Evolutionary conservation across 2,888 invertebrate species (phyloP).

Genomic region (Pyrgus malvae): DNA sequence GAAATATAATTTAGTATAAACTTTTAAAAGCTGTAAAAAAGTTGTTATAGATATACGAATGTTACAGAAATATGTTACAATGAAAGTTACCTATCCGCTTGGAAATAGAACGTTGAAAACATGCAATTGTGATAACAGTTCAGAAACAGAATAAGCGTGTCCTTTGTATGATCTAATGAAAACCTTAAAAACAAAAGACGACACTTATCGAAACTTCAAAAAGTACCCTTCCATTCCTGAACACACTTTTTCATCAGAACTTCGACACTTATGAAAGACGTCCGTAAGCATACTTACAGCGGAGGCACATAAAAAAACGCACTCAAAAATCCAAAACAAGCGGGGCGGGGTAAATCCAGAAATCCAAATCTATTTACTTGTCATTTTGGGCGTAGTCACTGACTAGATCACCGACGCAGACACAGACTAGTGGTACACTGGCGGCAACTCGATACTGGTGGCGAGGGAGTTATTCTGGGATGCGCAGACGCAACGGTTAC

Average conservation of each 20-base stretch:
- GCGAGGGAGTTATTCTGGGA: slow-evolving; percentile 68
- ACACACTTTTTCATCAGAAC: neutral
- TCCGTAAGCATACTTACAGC: slow-evolving; percentile 68
- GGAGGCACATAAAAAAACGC: slow-evolving; percentile 57
- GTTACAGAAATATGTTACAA: no score
- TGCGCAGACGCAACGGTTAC: slow-evolving; percentile 59
- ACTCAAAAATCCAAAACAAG: slow-evolving; percentile 60
- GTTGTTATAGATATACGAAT: no score
- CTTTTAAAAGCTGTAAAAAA: no score
- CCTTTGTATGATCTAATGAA: no score
- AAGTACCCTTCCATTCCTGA: no score
- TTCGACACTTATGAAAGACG: neutral
- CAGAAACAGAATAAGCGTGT: no score
- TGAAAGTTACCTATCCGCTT: no score
- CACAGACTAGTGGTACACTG: slow-evolving; percentile 62
- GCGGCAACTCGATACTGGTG: slow-evolving; percentile 69
- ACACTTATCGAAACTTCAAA: no score
- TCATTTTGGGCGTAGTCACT: slow-evolving; percentile 59
- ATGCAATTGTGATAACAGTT: no score
- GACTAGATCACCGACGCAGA: slow-evolving; percentile 72
- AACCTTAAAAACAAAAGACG: no score
- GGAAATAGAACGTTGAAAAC: no score
- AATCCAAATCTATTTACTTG: slow-evolving; percentile 61
- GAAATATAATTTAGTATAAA: no score
- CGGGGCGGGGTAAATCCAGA: slow-evolving; percentile 43